phyloP scores from a whole-genome alignment of 2,113 vertebrate genomes.

The Psittacus erithacus region DNA sequence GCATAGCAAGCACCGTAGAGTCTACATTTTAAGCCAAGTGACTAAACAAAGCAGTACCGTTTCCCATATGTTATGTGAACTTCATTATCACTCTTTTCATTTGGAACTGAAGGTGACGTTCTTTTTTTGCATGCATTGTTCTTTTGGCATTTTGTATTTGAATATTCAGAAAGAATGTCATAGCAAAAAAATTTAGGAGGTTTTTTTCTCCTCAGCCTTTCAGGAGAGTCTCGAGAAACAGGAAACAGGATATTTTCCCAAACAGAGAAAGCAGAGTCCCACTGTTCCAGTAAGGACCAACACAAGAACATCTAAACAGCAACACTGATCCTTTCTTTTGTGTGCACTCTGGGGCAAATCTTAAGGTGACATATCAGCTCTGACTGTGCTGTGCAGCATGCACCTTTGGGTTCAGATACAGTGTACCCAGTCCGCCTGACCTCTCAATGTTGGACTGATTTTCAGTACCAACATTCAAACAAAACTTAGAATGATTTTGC shows the following conservation, averaged over 20 bases:
- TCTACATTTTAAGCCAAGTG: constrained; percentile 23
- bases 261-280: not conserved
- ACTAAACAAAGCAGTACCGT: constrained; percentile 20
- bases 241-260: not conserved
- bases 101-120: constrained; percentile 18
- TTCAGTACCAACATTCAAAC: not conserved
- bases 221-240: not conserved
- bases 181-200: not conserved
- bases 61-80: constrained; percentile 30
- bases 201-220: not conserved
- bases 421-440: not conserved
- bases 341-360: not conserved
- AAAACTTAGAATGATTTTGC: not conserved
- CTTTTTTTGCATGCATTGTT: not conserved
- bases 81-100: constrained; percentile 15
- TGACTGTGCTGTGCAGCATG: not conserved
- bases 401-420: not conserved
- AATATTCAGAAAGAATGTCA: not conserved
- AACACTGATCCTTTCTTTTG: not conserved
- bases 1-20: constrained; percentile 26
- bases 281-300: not conserved
- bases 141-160: not conserved
- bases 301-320: not conserved
- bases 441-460: not conserved
- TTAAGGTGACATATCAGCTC: rapidly evolving